Conservation (phyloP, 2,113 vertebrate genomes). For the Stegastes partitus region DNA sequence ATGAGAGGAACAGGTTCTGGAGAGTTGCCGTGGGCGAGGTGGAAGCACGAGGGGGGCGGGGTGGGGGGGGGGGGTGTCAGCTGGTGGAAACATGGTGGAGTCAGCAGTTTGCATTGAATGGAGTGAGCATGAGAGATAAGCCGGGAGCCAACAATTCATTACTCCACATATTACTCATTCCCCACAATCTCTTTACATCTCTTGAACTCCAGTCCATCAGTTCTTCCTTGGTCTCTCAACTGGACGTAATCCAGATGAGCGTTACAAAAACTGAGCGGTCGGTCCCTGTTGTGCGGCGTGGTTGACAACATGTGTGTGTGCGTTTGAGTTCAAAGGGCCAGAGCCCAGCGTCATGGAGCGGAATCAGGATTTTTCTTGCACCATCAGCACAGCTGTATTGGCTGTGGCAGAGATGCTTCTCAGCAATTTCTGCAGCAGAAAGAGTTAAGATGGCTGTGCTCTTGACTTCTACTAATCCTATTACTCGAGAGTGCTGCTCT, state of each 20-base stretch:
- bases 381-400: slow-evolving; percentile 68
- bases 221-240: slow-evolving; percentile 16
- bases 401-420: slow-evolving; percentile 74
- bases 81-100: slow-evolving; percentile 46
- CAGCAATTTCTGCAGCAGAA: slow-evolving; percentile 78
- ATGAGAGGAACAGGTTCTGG: slow-evolving; percentile 50
- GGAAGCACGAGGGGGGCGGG: background rate
- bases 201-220: slow-evolving; percentile 26
- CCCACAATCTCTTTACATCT: slow-evolving; percentile 40
- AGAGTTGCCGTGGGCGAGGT: slow-evolving; percentile 58
- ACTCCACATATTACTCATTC: slow-evolving; percentile 57
- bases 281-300: background rate
- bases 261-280: background rate
- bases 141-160: slow-evolving; percentile 64
- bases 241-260: background rate
- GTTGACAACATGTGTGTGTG: slow-evolving; percentile 12
- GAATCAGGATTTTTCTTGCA: slow-evolving; percentile 56
- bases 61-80: slow-evolving; percentile 16
- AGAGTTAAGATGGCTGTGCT: slow-evolving; percentile 78
- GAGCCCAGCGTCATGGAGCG: slow-evolving; percentile 35
- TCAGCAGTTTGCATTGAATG: slow-evolving; percentile 79
- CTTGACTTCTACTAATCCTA: slow-evolving; percentile 84
- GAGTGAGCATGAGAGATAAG: slow-evolving; percentile 70
- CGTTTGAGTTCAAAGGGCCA: slow-evolving; percentile 36
- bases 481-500: slow-evolving; percentile 84